phyloP scores from a whole-genome alignment of 2,797 vertebrate genomes.

The Apogon hyalosoma region DNA sequence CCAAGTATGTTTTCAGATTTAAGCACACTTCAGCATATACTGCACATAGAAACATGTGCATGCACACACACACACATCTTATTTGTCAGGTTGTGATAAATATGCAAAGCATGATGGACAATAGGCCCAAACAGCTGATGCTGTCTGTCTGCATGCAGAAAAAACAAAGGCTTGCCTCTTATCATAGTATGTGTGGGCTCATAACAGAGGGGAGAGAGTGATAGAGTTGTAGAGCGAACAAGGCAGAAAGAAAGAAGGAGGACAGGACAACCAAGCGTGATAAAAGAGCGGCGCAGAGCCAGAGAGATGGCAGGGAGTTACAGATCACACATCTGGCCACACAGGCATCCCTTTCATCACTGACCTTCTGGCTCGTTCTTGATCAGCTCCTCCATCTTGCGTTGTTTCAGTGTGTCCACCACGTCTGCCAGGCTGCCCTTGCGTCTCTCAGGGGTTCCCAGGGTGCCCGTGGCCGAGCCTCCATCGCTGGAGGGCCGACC shows the following conservation, averaged over 20 bases:
- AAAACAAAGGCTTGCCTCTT: constrained; percentile 71
- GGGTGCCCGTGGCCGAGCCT: constrained; percentile 83
- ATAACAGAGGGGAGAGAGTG: constrained; percentile 44
- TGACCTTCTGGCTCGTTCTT: constrained; percentile 99
- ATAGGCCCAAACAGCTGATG: constrained; percentile 78
- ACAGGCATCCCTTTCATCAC: constrained; percentile 56
- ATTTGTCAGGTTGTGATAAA: constrained; percentile 78
- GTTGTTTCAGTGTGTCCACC: constrained; percentile 97
- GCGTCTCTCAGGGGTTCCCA: constrained; percentile 95
- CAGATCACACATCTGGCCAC: constrained; percentile 59
- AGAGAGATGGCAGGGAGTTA: constrained; percentile 26
- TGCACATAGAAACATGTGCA: constrained; percentile 15
- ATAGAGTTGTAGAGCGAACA: constrained; percentile 22
- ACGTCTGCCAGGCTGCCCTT: constrained; percentile 98
- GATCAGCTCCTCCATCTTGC: constrained; percentile 99
- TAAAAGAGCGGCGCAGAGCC: constrained; percentile 31
- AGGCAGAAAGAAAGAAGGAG: constrained; percentile 19
- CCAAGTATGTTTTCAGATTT: constrained; percentile 25
- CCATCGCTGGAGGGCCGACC: constrained; percentile 90
- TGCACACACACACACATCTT: constrained; percentile 14
- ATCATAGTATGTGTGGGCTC: constrained; percentile 62
- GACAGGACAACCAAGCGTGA: constrained; percentile 34
- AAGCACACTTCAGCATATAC: constrained; percentile 2
- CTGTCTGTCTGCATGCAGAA: constrained; percentile 67
- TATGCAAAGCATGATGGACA: constrained; percentile 79